Evolutionary conservation across 2,113 vertebrate genomes (phyloP).

Genomic region (Malurus alboscapulatus): DNA sequence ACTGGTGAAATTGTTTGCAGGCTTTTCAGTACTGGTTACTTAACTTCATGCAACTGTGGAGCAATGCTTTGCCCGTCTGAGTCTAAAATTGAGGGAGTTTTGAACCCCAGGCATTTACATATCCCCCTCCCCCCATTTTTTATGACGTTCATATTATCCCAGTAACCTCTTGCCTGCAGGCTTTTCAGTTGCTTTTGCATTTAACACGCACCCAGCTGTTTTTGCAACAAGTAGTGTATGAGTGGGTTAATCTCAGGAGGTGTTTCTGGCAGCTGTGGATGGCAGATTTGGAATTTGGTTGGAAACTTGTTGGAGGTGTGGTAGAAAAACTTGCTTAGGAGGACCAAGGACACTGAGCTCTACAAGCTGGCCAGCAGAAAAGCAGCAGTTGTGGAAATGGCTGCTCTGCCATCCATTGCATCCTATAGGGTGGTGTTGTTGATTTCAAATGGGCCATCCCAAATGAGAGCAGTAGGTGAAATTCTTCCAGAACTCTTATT

Average conservation of each 20-base stretch:
- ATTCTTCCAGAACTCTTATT: neutral
- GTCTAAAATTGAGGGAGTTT: neutral
- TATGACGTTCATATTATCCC: neutral
- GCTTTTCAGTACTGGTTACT: neutral
- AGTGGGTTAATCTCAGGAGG: neutral
- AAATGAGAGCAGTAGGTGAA: neutral
- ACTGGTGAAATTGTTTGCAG: neutral
- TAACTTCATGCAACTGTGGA: neutral
- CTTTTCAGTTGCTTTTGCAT: neutral
- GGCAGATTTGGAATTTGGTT: neutral
- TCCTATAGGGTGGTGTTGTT: neutral
- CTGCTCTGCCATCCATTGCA: accelerated
- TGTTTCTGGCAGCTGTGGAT: neutral
- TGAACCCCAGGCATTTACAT: neutral
- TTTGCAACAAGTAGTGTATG: neutral
- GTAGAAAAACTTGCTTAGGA: neutral
- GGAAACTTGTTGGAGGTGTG: neutral
- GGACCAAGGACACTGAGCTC: accelerated
- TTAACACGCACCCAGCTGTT: neutral
- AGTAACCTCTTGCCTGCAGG: neutral
- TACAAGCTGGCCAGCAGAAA: neutral
- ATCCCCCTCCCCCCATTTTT: accelerated
- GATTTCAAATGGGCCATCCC: neutral
- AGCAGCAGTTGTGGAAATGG: neutral
- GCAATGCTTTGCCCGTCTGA: neutral